Base-by-base conservation (phyloP, 2,888 invertebrate species). In the Thumatha senex region DNA sequence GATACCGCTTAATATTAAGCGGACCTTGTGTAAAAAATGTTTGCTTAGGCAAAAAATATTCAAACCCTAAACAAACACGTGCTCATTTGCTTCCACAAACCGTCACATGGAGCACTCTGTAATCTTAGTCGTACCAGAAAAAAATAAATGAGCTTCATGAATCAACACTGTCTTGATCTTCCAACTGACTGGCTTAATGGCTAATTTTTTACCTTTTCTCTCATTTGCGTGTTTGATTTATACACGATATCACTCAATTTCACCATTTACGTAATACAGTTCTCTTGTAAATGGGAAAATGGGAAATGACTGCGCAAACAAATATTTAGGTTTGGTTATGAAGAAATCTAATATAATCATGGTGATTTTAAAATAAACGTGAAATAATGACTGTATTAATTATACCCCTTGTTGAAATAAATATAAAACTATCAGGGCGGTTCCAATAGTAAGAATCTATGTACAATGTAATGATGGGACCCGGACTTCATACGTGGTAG, bases 201-300 rank as follows among this genome's bases (percentile, higher is more conserved):
- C 74, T 71, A 70, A 78, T 82, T 82, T 82, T 82, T 81, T 79
- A 76, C 72, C 70, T 73, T 69, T 73, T 73, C 74, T 62, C 73
- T 83, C 82, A 84, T 86, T 86, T 84, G 66, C 80, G 60, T 76
- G 54, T 70, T 72, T 83, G 87, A 87, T 86, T 86, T 85, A 86
- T 85, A 70, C 63, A 67, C 60, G 69, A 77, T 74, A 84, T 84
- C 77, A 72, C 72, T 83, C 76, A 81, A 77, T 80, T 80, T 80
- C 76, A 74, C 70, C 75, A 73, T 72, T 74, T 75, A 60, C 49
- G 54, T 62, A 60, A 56, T 57, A 49, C 54, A 29, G 40, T 61
- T 63, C 50, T 57, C 40, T 56, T 54, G 51, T 54, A 40, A 43
- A 61, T 61, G 61, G 48, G 40, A 58, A 62, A 58, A 65, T 57